These are phyloP conservation scores for Ibycter americanus DNA, from an alignment of 2,797 vertebrate species.

Conservation along the genomic window DNA sequence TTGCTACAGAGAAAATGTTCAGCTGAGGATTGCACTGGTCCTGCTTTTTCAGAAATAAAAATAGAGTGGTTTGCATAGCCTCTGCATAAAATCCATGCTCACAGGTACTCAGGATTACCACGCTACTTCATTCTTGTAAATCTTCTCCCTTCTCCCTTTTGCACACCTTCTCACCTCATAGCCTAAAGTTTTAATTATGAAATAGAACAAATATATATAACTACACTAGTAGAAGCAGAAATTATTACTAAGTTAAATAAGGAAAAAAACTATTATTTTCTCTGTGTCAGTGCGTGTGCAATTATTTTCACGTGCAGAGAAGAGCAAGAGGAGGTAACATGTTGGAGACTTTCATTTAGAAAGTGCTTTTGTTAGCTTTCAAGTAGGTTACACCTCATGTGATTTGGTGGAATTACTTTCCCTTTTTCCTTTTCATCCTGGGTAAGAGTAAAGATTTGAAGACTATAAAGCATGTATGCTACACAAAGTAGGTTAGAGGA, in stretches of 20 bases:
- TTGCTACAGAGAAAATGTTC: neutral
- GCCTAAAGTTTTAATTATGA: neutral
- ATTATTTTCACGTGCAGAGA: neutral
- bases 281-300: neutral
- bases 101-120: neutral
- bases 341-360: neutral
- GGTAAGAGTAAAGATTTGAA: neutral
- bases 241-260: neutral
- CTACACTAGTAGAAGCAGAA: neutral
- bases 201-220: neutral
- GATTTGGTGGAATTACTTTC: neutral
- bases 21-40: neutral
- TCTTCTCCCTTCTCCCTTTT: neutral
- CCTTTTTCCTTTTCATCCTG: neutral
- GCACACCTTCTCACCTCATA: neutral
- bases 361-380: conserved; percentile 25
- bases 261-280: neutral
- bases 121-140: neutral
- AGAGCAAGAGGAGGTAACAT: neutral
- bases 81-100: neutral
- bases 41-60: neutral
- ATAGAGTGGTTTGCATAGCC: neutral
- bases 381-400: neutral
- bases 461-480: neutral
- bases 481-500: conserved; percentile 52